A percentile compares a stretch with the other conserved stretches of the same genome.
Evolutionary conservation across 2,888 invertebrate species (phyloP).

Genomic region (Drosophila crucigera): DNA sequence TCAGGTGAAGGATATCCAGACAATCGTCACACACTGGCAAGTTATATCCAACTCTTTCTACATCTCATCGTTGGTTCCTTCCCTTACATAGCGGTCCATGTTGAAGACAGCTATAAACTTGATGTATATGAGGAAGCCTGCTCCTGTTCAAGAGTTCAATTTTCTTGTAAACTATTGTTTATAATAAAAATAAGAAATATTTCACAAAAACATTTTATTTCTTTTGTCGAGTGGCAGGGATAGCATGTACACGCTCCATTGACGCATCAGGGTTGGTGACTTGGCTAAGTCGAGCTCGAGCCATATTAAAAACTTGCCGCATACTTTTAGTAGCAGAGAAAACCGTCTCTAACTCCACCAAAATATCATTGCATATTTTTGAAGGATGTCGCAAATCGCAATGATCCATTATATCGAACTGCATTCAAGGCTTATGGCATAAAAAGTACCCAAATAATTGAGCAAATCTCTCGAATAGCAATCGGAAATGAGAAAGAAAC

Average conservation of each 20-base stretch:
- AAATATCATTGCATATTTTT: neutral
- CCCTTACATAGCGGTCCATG: neutral
- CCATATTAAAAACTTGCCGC: neutral
- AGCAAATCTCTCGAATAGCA: neutral
- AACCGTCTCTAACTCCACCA: neutral
- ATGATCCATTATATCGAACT: neutral
- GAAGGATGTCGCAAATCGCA: neutral
- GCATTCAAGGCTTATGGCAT: neutral
- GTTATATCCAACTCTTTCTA: neutral
- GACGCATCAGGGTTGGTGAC: neutral
- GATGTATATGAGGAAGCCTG: neutral
- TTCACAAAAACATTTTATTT: neutral
- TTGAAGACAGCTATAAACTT: neutral
- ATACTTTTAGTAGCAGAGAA: neutral
- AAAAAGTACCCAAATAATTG: neutral
- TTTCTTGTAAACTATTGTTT: neutral
- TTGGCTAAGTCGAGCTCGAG: neutral
- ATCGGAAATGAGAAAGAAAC: neutral
- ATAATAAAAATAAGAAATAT: neutral
- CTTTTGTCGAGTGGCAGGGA: neutral
- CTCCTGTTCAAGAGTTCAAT: neutral
- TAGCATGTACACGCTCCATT: neutral
- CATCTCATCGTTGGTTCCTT: neutral
- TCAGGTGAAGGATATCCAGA: no score
- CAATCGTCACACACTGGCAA: neutral